phyloP scores from a whole-genome alignment of 1,140 invertebrate species.

The Plectrocnemia conspersa region DNA sequence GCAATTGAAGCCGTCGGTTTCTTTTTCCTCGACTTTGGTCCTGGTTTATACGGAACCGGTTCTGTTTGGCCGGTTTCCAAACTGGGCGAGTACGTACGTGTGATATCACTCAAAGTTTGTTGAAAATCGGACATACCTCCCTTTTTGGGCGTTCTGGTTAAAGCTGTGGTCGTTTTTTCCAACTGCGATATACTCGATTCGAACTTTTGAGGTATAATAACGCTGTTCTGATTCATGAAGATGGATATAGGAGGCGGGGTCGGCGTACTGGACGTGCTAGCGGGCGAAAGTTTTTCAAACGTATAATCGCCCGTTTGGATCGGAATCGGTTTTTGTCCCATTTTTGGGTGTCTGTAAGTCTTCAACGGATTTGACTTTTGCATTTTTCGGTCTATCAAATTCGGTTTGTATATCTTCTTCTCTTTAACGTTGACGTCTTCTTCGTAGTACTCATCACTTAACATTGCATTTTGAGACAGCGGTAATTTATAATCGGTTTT shows the following conservation, averaged over 20 bases:
- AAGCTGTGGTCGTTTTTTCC: slow-evolving; percentile 43
- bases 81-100: slow-evolving; percentile 46
- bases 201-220: slow-evolving; percentile 23
- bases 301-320: slow-evolving; percentile 20
- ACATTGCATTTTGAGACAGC: not conserved
- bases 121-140: slow-evolving; percentile 48
- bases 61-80: slow-evolving; percentile 33
- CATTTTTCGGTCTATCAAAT: slow-evolving; percentile 36
- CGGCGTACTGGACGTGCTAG: slow-evolving; percentile 27
- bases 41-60: slow-evolving; percentile 37
- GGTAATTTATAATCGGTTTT: slow-evolving; percentile 37
- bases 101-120: slow-evolving; percentile 49
- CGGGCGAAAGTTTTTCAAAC: slow-evolving; percentile 18
- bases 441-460: slow-evolving; percentile 28
- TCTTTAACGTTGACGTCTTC: slow-evolving; percentile 21
- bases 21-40: slow-evolving; percentile 44
- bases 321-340: slow-evolving; percentile 23
- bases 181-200: slow-evolving; percentile 47
- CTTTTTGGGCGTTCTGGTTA: slow-evolving; percentile 38
- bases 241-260: slow-evolving; percentile 19
- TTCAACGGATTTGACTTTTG: slow-evolving; percentile 50
- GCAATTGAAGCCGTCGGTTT: no score
- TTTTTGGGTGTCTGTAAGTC: slow-evolving; percentile 49
- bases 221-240: not conserved
- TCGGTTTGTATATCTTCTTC: slow-evolving; percentile 29